Base-by-base conservation (phyloP, 2,797 vertebrate genomes). In the Phyllotis vaccarum region DNA sequence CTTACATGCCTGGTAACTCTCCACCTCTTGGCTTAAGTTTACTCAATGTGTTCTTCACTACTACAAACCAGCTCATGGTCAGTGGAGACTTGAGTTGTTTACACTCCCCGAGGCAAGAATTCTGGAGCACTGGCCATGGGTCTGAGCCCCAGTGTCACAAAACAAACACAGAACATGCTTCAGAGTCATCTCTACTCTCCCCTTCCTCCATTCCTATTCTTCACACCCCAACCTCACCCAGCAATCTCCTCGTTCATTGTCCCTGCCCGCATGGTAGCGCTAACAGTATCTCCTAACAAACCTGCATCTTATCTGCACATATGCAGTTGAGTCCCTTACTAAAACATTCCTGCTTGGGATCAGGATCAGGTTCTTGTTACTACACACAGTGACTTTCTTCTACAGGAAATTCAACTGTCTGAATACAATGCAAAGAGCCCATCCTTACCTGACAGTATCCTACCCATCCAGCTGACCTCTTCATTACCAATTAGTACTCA, bases 351-450 rank as follows among this genome's bases (percentile, higher is more conserved):
- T 90, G 83, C 7, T 66, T 11, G 29, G 46, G 70, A 56, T 60
- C 52, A 62, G 34, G 92, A 37, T 95, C 46, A 49, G 9, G 92
- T 43, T 95, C 79, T 49, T 89, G 70, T 24, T 86, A 58, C 90
- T 2, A 94, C 16, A 37, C 12, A 75, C 22, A 92, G 5, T 66
- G 14, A 80, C 6, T 91, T 34, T 95, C 49, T 94, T 91, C 49
- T 22, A 90, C 6, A 79, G 52, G 62, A 91, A 95, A 91, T 78
- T 74, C 68, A 85, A 86, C 56, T 54, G n/a, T 80, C 52, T 86
- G 10, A 94, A 85, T 87, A 62, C 58, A 85, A 89, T 74, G 74
- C 88, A 91, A 87, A 96, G 81, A 72, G 12, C 27, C 24, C 29
- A 27, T 49, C 52, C 93, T 89, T 56, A 91, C 16, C 22, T 60